phyloP scores from a whole-genome alignment of 1,140 invertebrate genomes.

The Probaryconus sp. region DNA sequence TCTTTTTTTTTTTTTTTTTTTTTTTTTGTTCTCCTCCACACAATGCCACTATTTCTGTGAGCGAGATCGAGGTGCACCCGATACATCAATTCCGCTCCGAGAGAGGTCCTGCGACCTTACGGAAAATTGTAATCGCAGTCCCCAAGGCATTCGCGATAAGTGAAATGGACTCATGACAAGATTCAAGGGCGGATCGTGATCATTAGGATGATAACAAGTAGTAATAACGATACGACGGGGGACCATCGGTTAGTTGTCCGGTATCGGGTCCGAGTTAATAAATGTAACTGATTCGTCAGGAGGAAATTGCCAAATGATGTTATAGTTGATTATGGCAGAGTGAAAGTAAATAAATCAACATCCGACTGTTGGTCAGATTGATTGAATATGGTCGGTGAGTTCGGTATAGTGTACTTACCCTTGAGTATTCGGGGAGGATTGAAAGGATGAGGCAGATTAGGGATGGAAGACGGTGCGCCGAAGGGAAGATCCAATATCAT shows the following conservation, averaged over 20 bases:
- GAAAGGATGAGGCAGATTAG: slow-evolving; percentile 21
- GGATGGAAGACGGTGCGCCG: background rate
- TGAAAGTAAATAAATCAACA: slow-evolving; percentile 43
- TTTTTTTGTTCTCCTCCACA: too few species aligned
- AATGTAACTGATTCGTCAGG: slow-evolving; percentile 4
- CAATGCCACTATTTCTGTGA: too few species aligned
- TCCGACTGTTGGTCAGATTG: slow-evolving; percentile 23
- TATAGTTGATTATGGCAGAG: slow-evolving; percentile 23
- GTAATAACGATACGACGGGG: slow-evolving; percentile 11
- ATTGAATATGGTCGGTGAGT: slow-evolving; percentile 28
- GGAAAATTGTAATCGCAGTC: slow-evolving; percentile 40
- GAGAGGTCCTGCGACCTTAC: slow-evolving; percentile 28
- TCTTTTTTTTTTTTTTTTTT: too few species aligned
- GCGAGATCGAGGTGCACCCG: slow-evolving; percentile 33
- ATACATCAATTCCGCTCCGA: slow-evolving; percentile 69
- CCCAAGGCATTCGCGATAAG: slow-evolving; percentile 62
- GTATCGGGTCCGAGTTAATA: background rate
- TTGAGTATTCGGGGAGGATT: slow-evolving; percentile 5
- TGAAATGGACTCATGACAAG: slow-evolving; percentile 65
- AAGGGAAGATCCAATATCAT: slow-evolving; percentile 5
- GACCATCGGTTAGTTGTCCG: background rate
- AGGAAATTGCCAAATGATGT: slow-evolving; percentile 30
- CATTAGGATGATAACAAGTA: slow-evolving; percentile 31
- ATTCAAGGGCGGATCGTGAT: slow-evolving; percentile 18
- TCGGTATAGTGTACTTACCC: slow-evolving; percentile 4